Evolutionary conservation across 2,888 invertebrate genomes (phyloP).

Genomic region (Stenurella melanura): DNA sequence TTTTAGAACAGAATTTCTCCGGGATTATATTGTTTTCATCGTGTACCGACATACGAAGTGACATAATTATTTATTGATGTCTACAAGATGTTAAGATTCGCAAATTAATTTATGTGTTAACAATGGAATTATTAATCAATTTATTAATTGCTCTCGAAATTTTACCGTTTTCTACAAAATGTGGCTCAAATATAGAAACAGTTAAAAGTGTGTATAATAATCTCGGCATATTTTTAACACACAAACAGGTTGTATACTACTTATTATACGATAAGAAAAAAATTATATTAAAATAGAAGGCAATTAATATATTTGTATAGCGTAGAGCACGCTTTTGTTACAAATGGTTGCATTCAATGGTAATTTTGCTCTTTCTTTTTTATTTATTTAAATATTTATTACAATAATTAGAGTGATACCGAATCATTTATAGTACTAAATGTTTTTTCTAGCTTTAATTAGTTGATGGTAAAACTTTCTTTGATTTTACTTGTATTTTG

Average conservation of each 20-base stretch:
- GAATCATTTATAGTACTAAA: conserved; percentile 35
- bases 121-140: conserved; percentile 6
- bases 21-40: not conserved
- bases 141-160: conserved; percentile 4
- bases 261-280: conserved; percentile 14
- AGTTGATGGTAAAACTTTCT: conserved; percentile 18
- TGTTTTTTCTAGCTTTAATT: conserved; percentile 28
- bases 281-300: conserved; percentile 31
- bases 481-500: conserved; percentile 12
- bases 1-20: no score
- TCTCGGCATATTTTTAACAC: conserved; percentile 1
- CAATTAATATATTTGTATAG: conserved; percentile 39
- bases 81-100: not conserved
- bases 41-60: not conserved
- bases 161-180: conserved; percentile 22
- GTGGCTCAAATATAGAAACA: conserved; percentile 13
- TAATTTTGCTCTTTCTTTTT: conserved; percentile 41
- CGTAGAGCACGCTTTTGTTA: conserved; percentile 44
- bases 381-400: conserved; percentile 43
- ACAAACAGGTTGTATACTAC: not conserved
- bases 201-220: conserved; percentile 30
- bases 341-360: conserved; percentile 41
- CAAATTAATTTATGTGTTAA: not conserved
- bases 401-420: conserved; percentile 46
- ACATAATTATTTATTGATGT: not conserved